Percentiles rank a stretch among this genome's conserved stretches.
Evolutionary conservation across 2,888 invertebrate species (phyloP).

Genomic region (Deilephila elpenor): DNA sequence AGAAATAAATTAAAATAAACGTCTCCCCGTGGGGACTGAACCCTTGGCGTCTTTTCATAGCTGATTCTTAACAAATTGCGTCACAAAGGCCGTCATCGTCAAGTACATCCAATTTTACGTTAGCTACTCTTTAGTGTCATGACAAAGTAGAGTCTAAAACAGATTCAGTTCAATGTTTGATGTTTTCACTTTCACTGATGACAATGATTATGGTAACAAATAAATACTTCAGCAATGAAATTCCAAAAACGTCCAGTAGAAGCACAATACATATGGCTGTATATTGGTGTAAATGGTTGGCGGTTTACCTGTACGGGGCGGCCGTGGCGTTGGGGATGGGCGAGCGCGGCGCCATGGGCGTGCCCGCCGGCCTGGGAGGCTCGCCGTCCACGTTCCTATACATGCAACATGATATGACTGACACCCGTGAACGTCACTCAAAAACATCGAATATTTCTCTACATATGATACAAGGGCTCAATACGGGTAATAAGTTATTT

Average conservation of each 20-base stretch:
- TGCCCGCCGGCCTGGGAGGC: slow-evolving; percentile 56
- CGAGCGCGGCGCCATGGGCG: slow-evolving; percentile 73
- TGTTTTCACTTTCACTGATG: not conserved
- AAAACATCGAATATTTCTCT: not conserved
- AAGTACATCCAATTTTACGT: too few relatives aligned
- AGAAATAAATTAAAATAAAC: too few relatives aligned
- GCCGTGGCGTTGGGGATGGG: slow-evolving; percentile 67
- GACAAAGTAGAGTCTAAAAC: not conserved
- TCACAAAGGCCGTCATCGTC: too few relatives aligned
- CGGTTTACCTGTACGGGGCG: slow-evolving; percentile 78
- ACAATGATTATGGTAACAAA: not conserved
- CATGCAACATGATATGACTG: slow-evolving; percentile 39
- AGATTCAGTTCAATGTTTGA: not conserved
- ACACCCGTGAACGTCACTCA: slow-evolving; percentile 36
- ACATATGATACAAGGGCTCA: slow-evolving; percentile 33
- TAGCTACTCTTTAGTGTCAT: too few relatives aligned
- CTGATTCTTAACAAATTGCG: too few relatives aligned
- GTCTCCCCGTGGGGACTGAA: too few relatives aligned
- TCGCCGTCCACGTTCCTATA: slow-evolving; percentile 77
- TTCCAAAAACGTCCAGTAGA: not conserved
- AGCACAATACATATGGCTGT: not conserved
- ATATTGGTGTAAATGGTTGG: slow-evolving; percentile 26
- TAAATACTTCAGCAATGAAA: not conserved
- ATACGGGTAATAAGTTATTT: not conserved
- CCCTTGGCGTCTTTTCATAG: too few relatives aligned